A percentile compares a stretch with the other conserved stretches of the same genome.
Conservation (phyloP, 1,140 invertebrate species). For the Teleogryllus occipitalis region DNA sequence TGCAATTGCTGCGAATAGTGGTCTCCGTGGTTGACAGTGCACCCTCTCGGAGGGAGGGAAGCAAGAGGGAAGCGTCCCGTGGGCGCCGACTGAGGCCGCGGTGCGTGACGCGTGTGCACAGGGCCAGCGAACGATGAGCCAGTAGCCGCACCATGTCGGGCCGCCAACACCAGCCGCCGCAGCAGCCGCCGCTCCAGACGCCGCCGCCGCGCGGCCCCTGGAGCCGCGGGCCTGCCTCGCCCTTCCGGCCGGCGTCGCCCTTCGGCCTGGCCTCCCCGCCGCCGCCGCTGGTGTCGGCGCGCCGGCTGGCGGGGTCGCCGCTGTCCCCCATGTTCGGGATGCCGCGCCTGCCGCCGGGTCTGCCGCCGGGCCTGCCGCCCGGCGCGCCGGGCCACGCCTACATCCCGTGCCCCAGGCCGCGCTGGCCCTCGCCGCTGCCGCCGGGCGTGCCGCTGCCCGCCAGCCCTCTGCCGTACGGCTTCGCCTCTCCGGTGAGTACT, state of each 20-base stretch:
- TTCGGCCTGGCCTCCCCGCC: conserved; percentile 26
- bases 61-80: too few species aligned
- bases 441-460: conserved; percentile 37
- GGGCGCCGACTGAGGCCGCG: too few species aligned
- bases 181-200: background rate
- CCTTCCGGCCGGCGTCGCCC: conserved; percentile 24
- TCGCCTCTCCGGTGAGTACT: conserved; percentile 16
- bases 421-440: conserved; percentile 46
- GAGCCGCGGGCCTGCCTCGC: conserved; percentile 25
- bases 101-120: background rate
- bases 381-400: conserved; percentile 37
- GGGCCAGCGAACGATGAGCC: background rate
- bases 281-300: conserved; percentile 27
- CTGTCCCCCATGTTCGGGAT: conserved; percentile 35
- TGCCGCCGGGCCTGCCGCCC: conserved; percentile 34
- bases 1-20: too few species aligned
- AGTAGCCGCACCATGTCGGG: conserved; percentile 13
- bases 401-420: conserved; percentile 51
- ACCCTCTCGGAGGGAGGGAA: too few species aligned
- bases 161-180: conserved; percentile 14
- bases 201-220: conserved; percentile 21
- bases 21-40: too few species aligned
- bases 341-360: conserved; percentile 37
- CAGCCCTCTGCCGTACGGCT: conserved; percentile 35
- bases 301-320: conserved; percentile 13